Percentiles rank a stretch among this genome's conserved stretches.
Conservation (phyloP, 2,888 invertebrate genomes). For the Ochropleura leucogaster region DNA sequence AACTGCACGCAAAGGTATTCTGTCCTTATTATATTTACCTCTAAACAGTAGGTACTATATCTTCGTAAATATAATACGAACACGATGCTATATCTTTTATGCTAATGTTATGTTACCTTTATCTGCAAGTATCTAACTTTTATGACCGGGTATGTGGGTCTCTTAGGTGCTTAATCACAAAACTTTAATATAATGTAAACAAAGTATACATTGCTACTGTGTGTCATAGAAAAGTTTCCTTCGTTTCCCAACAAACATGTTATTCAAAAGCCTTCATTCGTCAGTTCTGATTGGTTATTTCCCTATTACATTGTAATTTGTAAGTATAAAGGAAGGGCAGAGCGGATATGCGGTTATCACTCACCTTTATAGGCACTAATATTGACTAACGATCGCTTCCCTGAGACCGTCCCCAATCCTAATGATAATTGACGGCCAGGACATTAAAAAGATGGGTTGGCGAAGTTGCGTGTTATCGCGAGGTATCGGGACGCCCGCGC, state of each 20-base stretch:
- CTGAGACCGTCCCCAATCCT: constrained; percentile 78
- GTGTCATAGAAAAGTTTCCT: constrained; percentile 10
- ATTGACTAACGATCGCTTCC: constrained; percentile 84
- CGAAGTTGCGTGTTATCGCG: constrained; percentile 82
- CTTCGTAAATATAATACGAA: constrained; percentile 26
- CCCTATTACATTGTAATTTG: constrained; percentile 75
- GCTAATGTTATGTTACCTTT: constrained; percentile 36
- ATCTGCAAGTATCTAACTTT: constrained; percentile 40
- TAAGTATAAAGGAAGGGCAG: constrained; percentile 75
- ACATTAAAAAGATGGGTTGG: constrained; percentile 86
- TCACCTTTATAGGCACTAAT: constrained; percentile 89
- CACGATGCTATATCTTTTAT: constrained; percentile 21
- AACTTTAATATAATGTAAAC: constrained; percentile 7
- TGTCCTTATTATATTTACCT: constrained; percentile 69
- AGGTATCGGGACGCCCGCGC: constrained; percentile 60
- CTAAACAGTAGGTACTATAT: constrained; percentile 18
- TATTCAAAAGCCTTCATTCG: constrained; percentile 62
- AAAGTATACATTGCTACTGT: constrained; percentile 24
- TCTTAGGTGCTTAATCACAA: constrained; percentile 6
- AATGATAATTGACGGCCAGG: constrained; percentile 86
- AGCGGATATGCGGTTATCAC: constrained; percentile 82
- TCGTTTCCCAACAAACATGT: constrained; percentile 56
- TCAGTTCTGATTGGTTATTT: constrained; percentile 72
- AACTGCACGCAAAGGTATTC: constrained; percentile 77
- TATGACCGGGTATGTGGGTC: constrained; percentile 18